phyloP scores from a whole-genome alignment of 1,140 invertebrate genomes.

The Lepidurus packardi region DNA sequence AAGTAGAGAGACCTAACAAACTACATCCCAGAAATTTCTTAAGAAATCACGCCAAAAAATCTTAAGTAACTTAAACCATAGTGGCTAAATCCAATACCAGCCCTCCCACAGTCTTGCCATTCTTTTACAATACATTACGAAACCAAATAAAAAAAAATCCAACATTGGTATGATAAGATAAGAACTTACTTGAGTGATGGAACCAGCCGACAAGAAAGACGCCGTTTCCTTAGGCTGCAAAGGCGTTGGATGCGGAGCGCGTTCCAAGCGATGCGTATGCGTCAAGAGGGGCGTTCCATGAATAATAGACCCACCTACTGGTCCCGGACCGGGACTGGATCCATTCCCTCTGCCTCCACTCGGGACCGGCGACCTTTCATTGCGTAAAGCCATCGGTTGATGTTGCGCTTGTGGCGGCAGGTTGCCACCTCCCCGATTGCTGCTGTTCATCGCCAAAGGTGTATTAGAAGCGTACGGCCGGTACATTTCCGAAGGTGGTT shows the following conservation, averaged over 20 bases:
- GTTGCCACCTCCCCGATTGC: not conserved
- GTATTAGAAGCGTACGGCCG: slow-evolving; percentile 33
- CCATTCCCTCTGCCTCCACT: not conserved
- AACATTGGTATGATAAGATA: not conserved
- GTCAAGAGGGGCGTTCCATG: slow-evolving; percentile 38
- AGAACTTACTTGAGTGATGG: not conserved
- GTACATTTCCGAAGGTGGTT: slow-evolving; percentile 11
- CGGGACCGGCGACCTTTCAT: not conserved
- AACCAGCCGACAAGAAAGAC: not conserved
- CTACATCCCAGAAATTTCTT: too few relatives aligned
- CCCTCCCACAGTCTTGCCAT: too few relatives aligned
- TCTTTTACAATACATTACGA: too few relatives aligned
- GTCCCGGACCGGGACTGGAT: not conserved
- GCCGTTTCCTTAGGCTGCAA: not conserved
- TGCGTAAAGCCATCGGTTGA: not conserved
- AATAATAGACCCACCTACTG: slow-evolving; percentile 39
- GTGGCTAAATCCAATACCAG: too few relatives aligned
- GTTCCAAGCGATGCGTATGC: not conserved
- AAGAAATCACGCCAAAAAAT: too few relatives aligned
- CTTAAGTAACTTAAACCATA: too few relatives aligned
- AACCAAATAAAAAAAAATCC: too few relatives aligned
- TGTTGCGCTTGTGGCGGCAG: not conserved
- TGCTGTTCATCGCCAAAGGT: not conserved
- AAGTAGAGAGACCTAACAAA: too few relatives aligned
- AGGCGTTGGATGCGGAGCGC: not conserved